Evolutionary conservation across 2,888 invertebrate genomes (phyloP), one percentile per base, ranked within the genome.

Genomic region (Protonemura montana): DNA sequence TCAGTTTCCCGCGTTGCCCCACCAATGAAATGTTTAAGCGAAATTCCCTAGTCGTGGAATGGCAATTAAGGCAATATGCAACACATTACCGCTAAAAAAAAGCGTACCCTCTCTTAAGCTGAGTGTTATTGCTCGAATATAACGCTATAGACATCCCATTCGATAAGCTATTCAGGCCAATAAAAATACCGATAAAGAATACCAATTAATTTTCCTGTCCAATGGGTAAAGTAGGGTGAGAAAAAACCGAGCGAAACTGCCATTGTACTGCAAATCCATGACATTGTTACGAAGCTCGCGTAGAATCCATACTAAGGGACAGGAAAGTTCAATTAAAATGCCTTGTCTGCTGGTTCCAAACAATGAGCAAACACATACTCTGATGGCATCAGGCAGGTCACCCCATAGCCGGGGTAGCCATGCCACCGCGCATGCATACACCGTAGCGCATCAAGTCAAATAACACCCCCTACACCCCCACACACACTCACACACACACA

Each of bases 121-220:
- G 13, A 26, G 7, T 78, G 78, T 78, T 78, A 78, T 78, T 78
- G 78, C 78, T 59, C 21, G 59, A 10, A 59, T 59, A 59, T 59
- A 21, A 59, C 13, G 59, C 21, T 21, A 59, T 21, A 59, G 59
- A 78, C 28, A 27, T 78, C 78, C 13, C 78, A 78, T 5, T 26
- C 83, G 83, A 83, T 83, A 83, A 83, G 26, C 83, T 7, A 21
- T 6, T 21, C 30, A 29, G n/a, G n/a, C 29, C 28, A 87, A 87
- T 86, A 85, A 85, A 87, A 87, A 85, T 85, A 85, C 87, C 87
- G 76, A 87, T 85, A 87, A 87, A 87, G 85, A 85, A 87, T 85
- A 82, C 78, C 87, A 87, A 87, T 87, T 87, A 87, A 87, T 87
- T 87, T 87, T 82, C 82, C 77, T 87, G 85, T 82, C 87, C 78